Percentiles rank a stretch among this genome's conserved stretches.
These are phyloP conservation scores for Lacanobia oleracea DNA, from an alignment of 2,888 invertebrate species.

Conservation along the genomic window DNA sequence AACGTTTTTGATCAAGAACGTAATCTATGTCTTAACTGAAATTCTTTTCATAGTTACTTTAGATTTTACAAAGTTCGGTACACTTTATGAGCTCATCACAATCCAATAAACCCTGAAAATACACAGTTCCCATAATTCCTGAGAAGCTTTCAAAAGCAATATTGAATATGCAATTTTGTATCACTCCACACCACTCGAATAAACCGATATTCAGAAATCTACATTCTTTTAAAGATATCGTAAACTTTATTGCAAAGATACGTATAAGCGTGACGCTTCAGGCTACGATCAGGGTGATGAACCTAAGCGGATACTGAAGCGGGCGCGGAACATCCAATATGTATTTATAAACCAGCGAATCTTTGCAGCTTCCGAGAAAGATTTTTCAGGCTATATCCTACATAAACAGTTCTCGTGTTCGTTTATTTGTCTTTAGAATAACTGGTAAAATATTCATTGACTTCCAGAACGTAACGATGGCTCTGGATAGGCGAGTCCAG, in stretches of 20 bases:
- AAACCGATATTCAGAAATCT: constrained; percentile 35
- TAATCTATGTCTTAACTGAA: no score
- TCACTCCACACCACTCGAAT: constrained; percentile 14
- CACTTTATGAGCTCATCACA: not conserved
- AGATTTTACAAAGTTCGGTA: not conserved
- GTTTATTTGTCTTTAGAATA: not conserved
- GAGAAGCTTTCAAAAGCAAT: constrained; percentile 22
- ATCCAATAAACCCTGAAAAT: constrained; percentile 11
- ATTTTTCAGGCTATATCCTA: not conserved
- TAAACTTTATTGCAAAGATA: constrained; percentile 45
- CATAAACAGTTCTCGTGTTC: not conserved
- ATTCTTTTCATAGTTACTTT: no score
- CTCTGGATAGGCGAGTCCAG: not conserved
- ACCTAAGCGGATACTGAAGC: not conserved
- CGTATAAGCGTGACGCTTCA: constrained; percentile 28
- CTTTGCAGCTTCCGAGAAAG: not conserved
- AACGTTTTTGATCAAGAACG: no score
- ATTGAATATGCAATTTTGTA: constrained; percentile 33
- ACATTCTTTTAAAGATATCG: constrained; percentile 40
- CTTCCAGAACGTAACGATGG: not conserved
- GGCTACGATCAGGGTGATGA: not conserved
- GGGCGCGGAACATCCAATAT: not conserved
- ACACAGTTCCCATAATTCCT: constrained; percentile 23
- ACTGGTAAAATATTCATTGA: not conserved
- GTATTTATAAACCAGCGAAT: not conserved